These are phyloP conservation scores for Triops longicaudatus DNA, from an alignment of 1,140 invertebrate species.

Conservation along the genomic window DNA sequence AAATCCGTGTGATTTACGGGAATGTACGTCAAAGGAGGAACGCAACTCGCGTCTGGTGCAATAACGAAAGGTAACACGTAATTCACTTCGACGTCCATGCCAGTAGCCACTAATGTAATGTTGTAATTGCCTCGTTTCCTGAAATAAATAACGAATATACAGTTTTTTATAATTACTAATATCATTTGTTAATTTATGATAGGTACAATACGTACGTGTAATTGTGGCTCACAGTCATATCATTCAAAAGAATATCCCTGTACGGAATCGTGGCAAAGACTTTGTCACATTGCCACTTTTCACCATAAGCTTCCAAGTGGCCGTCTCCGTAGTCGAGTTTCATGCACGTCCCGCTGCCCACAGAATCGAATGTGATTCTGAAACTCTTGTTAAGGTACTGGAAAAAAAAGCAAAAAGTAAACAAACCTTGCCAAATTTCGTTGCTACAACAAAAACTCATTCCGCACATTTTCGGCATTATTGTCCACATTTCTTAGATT, in stretches of 20 bases:
- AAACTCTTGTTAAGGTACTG: constrained; percentile 31
- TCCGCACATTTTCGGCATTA: not conserved
- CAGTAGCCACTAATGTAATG: constrained; percentile 32
- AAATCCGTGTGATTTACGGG: constrained; percentile 31
- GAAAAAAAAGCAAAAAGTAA: constrained; percentile 3
- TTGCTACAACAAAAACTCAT: not conserved
- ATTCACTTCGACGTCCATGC: constrained; percentile 30
- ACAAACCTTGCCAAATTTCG: constrained; percentile 23
- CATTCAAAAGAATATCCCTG: constrained; percentile 17
- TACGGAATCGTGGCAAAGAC: constrained; percentile 28
- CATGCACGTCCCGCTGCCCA: constrained; percentile 39
- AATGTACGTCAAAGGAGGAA: constrained; percentile 32
- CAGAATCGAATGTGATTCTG: constrained; percentile 33
- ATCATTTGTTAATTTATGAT: not conserved
- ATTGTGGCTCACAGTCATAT: constrained; percentile 26
- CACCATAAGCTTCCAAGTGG: constrained; percentile 30
- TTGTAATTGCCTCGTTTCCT: constrained; percentile 31
- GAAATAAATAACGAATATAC: not conserved
- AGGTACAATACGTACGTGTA: constrained; percentile 30
- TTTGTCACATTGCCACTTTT: constrained; percentile 27
- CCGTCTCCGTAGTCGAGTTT: constrained; percentile 40
- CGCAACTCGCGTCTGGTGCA: constrained; percentile 35
- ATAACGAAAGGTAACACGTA: constrained; percentile 32
- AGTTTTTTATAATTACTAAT: not conserved
- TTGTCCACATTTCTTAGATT: too few relatives aligned